Conservation (phyloP, 2,888 invertebrate species). For the Hyposoter didymator region DNA sequence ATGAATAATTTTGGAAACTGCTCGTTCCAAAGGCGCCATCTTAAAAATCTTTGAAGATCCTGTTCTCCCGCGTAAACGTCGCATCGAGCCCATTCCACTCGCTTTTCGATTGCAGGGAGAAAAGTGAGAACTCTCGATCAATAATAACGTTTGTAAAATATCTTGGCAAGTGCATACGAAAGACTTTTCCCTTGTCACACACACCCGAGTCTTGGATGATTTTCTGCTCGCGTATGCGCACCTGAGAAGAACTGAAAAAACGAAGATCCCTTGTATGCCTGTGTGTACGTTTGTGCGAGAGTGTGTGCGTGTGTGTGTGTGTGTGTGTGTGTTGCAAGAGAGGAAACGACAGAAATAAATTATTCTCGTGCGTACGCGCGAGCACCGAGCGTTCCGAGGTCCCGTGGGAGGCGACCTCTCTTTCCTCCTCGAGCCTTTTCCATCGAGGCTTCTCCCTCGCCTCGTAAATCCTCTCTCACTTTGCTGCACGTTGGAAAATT, state of each 20-base stretch:
- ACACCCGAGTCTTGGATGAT: constrained; percentile 21
- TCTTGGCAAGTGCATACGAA: background rate
- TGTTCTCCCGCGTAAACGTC: background rate
- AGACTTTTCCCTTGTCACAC: constrained; percentile 7
- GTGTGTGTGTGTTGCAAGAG: constrained; percentile 7
- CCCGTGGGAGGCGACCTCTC: constrained; percentile 54
- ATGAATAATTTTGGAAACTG: background rate
- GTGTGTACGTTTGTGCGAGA: background rate
- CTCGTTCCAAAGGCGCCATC: background rate
- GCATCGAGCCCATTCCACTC: background rate
- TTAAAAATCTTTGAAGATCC: background rate
- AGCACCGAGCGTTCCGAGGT: constrained; percentile 29
- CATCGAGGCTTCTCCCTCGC: constrained; percentile 1
- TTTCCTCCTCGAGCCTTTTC: constrained; percentile 35
- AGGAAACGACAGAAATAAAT: constrained; percentile 57
- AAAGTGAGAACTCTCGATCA: background rate
- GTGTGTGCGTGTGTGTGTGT: background rate
- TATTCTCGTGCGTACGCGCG: constrained; percentile 58
- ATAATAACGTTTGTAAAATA: background rate
- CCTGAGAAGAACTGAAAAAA: constrained; percentile 25
- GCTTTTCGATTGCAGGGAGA: background rate
- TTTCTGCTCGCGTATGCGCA: constrained; percentile 30
- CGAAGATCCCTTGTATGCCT: background rate
- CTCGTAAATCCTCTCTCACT: constrained; percentile 53
- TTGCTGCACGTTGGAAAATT: constrained; percentile 47